phyloP scores from a whole-genome alignment of 2,113 vertebrate genomes.

The Hylia prasina region DNA sequence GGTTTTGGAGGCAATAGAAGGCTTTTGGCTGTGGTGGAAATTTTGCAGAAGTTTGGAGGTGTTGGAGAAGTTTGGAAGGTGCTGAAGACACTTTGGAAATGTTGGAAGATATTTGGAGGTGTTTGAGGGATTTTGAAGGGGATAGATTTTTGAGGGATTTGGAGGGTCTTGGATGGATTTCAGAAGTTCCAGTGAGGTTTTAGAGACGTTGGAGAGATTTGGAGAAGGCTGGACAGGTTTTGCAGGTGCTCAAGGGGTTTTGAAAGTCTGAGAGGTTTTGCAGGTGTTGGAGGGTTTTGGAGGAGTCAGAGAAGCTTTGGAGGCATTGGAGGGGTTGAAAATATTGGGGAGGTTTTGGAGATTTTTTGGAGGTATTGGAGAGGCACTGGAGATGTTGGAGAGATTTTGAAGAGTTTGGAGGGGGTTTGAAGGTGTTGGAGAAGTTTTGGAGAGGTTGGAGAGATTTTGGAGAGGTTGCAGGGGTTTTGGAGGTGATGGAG shows the following conservation, averaged over 20 bases:
- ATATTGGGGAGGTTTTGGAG: neutral
- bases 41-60: neutral
- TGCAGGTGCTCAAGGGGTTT: neutral
- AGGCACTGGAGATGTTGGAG: neutral
- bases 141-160: neutral
- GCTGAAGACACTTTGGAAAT: neutral
- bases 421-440: too few relatives aligned
- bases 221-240: neutral
- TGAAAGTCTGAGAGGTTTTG: neutral
- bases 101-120: too few relatives aligned
- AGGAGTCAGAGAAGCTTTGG: neutral
- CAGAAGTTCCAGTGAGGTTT: neutral
- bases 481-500: neutral
- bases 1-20: neutral
- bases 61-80: neutral
- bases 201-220: accelerated
- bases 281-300: neutral
- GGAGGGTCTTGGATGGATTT: neutral
- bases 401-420: neutral
- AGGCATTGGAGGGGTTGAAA: neutral
- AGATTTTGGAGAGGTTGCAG: neutral
- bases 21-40: neutral
- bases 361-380: neutral
- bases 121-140: neutral
- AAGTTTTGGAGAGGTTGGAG: neutral